These are phyloP conservation scores for Avahi laniger DNA, from an alignment of 2,797 vertebrate genomes.

Conservation along the genomic window DNA sequence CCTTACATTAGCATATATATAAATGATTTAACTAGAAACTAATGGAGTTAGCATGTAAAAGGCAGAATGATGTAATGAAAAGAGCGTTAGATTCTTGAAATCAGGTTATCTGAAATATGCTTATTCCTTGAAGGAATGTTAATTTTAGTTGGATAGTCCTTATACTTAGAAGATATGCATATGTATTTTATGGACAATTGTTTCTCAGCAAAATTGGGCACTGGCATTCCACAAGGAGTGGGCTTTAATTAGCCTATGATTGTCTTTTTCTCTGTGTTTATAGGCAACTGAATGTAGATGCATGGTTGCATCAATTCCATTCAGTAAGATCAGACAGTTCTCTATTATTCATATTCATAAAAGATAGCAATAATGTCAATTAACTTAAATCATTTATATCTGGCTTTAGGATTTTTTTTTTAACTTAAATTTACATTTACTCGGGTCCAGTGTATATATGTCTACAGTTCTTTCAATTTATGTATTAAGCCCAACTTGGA, in stretches of 20 bases:
- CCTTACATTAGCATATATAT: slow-evolving; percentile 25
- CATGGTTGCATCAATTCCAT: background rate
- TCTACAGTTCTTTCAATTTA: background rate
- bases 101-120: slow-evolving; percentile 44
- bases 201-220: background rate
- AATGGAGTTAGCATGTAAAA: slow-evolving; percentile 8
- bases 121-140: slow-evolving; percentile 55
- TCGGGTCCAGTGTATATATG: background rate
- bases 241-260: background rate
- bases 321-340: background rate
- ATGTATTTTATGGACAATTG: background rate
- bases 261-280: slow-evolving; percentile 18
- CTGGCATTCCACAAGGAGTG: background rate
- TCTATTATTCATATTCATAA: background rate
- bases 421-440: background rate
- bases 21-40: slow-evolving; percentile 48
- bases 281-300: background rate
- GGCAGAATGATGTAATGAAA: slow-evolving; percentile 51
- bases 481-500: background rate
- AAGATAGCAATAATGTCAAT: background rate
- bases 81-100: slow-evolving; percentile 48
- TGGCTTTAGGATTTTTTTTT: background rate
- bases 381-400: background rate
- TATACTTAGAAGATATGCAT: background rate
- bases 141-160: slow-evolving; percentile 12